Percentiles rank a stretch among this genome's conserved stretches.
These are phyloP conservation scores for Hyppa rectilinea DNA, from an alignment of 2,888 invertebrate genomes.

Conservation along the genomic window DNA sequence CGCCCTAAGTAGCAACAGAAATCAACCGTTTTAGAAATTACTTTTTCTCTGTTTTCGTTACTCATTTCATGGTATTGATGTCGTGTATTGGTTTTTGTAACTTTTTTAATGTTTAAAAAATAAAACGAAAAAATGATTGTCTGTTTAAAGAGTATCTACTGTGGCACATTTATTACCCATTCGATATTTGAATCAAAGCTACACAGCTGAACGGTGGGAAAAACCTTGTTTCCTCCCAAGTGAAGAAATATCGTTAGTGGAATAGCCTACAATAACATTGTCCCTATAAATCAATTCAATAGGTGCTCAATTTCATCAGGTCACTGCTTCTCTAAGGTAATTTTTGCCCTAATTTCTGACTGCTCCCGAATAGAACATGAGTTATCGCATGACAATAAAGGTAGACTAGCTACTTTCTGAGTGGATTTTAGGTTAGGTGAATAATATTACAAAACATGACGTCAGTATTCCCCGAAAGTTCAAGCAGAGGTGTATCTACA, in stretches of 20 bases:
- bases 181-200: not conserved
- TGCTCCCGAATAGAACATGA: constrained; percentile 30
- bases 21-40: not conserved
- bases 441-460: no score
- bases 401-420: constrained; percentile 8
- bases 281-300: constrained; percentile 38
- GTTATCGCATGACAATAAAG: constrained; percentile 20
- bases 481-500: no score
- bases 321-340: constrained; percentile 46
- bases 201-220: not conserved
- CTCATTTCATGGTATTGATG: not conserved
- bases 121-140: no score
- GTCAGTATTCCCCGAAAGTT: no score
- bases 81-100: not conserved
- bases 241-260: not conserved
- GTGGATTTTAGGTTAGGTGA: constrained; percentile 6
- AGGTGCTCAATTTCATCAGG: constrained; percentile 46
- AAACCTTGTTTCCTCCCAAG: not conserved
- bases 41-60: constrained; percentile 2
- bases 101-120: not conserved
- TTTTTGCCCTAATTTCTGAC: constrained; percentile 48
- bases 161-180: no score
- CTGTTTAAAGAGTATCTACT: no score
- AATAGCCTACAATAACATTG: constrained; percentile 3
- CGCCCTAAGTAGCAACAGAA: not conserved